Conservation (phyloP, 2,113 vertebrate genomes). For the Hemichromis elongatus region DNA sequence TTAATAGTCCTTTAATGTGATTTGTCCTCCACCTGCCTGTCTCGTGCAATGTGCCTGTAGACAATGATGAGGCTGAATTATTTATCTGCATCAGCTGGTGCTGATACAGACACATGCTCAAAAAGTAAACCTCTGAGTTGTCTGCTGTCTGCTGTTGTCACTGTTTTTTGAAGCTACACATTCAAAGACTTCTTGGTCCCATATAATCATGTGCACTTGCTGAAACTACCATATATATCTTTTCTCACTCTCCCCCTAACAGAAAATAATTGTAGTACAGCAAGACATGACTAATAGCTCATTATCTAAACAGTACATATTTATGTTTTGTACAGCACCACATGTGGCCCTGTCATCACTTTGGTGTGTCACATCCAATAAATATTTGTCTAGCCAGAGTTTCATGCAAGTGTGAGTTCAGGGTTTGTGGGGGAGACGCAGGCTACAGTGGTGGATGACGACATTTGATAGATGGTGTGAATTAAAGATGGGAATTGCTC, state of each 20-base stretch:
- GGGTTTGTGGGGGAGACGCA: background rate
- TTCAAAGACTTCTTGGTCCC: conserved; percentile 32
- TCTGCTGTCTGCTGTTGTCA: background rate
- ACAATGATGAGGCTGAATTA: conserved; percentile 62
- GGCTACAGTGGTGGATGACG: conserved; percentile 1
- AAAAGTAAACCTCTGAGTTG: background rate
- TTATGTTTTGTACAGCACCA: background rate
- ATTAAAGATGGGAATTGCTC: background rate
- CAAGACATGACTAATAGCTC: background rate
- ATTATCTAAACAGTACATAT: background rate
- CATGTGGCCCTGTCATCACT: background rate
- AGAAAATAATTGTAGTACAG: background rate
- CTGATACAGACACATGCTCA: conserved; percentile 9
- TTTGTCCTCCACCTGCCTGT: conserved; percentile 62
- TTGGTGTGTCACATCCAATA: background rate
- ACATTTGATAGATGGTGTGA: conserved; percentile 34
- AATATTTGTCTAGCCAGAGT: background rate
- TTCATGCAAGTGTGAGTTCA: background rate
- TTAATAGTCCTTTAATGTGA: conserved; percentile 63
- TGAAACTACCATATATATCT: background rate
- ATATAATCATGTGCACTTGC: conserved; percentile 4
- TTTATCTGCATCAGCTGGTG: conserved; percentile 59
- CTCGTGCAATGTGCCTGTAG: conserved; percentile 43
- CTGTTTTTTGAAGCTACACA: conserved; percentile 9
- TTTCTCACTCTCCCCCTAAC: background rate